Conservation (phyloP, 2,888 invertebrate genomes). For the Lochmaea crataegi region DNA sequence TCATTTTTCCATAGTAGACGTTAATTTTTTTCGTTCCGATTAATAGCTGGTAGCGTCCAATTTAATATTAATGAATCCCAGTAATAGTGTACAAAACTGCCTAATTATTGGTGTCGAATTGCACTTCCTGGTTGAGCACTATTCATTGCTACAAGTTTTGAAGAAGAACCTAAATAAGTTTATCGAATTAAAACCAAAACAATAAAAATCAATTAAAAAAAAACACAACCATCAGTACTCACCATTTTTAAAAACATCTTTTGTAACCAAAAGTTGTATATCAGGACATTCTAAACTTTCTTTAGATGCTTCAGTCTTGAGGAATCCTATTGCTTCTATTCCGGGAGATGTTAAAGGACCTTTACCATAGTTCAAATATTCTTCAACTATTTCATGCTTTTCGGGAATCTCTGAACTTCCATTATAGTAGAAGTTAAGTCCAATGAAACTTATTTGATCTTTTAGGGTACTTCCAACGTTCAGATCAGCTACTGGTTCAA, state of each 20-base stretch:
- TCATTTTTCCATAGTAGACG: no score
- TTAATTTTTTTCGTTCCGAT: no score
- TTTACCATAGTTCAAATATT: constrained; percentile 57
- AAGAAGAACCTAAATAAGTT: no score
- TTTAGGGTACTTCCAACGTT: constrained; percentile 77
- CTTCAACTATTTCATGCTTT: constrained; percentile 53
- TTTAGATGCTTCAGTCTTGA: constrained; percentile 58
- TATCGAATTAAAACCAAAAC: no score
- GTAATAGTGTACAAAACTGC: no score
- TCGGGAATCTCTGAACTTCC: constrained; percentile 60
- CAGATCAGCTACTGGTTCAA: constrained; percentile 69
- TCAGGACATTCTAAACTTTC: constrained; percentile 57
- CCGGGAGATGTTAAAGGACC: constrained; percentile 56
- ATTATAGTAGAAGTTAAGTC: constrained; percentile 68
- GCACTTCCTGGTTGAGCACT: no score
- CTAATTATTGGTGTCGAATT: no score
- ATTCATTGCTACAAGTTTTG: no score
- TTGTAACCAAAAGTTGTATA: constrained; percentile 55
- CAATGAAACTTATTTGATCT: constrained; percentile 77
- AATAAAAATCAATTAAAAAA: background rate
- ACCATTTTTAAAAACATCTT: constrained; percentile 46
- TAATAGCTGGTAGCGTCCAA: no score
- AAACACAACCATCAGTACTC: background rate
- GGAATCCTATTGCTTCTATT: constrained; percentile 54
- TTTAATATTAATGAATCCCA: no score